Percentiles rank a stretch among this genome's conserved stretches.
These are phyloP conservation scores for Pseudeuparius sepicola DNA, from an alignment of 2,888 invertebrate species.

Conservation along the genomic window DNA sequence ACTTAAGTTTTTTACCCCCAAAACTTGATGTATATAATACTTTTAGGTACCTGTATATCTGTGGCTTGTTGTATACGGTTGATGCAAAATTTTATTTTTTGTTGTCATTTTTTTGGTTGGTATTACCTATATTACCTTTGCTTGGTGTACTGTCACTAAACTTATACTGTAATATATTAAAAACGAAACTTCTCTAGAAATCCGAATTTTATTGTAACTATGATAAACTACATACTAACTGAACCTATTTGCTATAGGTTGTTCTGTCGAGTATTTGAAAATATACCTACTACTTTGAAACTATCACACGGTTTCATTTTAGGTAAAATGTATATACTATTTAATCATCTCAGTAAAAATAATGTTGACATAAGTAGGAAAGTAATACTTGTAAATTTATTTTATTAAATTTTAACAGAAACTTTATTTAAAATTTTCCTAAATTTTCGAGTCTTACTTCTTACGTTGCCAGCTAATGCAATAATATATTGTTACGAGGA, in stretches of 20 bases:
- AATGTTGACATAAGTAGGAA: no score
- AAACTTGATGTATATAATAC: constrained; percentile 31
- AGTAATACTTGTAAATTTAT: no score
- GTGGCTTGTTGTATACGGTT: constrained; percentile 40
- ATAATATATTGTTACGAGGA: no score
- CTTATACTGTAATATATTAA: constrained; percentile 33
- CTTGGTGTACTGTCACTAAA: constrained; percentile 35
- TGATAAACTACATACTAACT: constrained; percentile 28
- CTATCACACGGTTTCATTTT: no score
- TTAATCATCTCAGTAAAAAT: no score
- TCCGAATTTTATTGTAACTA: constrained; percentile 38
- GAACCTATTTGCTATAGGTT: constrained; percentile 28
- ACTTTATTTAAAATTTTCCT: no score
- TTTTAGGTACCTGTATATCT: constrained; percentile 40
- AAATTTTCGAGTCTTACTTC: no score
- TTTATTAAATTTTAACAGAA: no score
- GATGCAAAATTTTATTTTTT: constrained; percentile 29
- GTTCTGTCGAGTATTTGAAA: constrained; percentile 29
- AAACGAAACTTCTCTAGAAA: constrained; percentile 38
- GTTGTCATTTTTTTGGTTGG: constrained; percentile 23
- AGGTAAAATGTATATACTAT: no score
- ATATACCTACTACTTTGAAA: no score
- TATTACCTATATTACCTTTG: constrained; percentile 20
- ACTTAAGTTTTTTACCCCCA: constrained; percentile 26
- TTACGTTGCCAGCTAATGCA: no score